Evolutionary conservation across 2,888 invertebrate species (phyloP).

Genomic region (Zootermopsis nevadensis): DNA sequence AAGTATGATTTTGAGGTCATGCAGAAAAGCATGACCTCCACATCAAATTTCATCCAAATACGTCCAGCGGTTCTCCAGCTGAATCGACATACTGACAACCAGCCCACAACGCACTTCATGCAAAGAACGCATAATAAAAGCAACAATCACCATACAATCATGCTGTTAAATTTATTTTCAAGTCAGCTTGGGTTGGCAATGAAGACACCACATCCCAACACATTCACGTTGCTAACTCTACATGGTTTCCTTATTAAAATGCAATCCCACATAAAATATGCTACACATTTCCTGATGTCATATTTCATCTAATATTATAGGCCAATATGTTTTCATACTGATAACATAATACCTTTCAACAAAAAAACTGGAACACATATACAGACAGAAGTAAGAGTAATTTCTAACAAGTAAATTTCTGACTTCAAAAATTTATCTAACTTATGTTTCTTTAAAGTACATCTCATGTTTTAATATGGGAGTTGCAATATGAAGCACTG

Average conservation of each 20-base stretch:
- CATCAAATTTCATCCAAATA: no score
- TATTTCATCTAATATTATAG: conserved; percentile 34
- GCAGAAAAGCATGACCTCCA: no score
- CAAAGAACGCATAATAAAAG: no score
- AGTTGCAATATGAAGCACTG: conserved; percentile 17
- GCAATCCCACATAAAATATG: conserved; percentile 11
- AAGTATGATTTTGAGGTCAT: no score
- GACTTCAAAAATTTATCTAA: conserved; percentile 24
- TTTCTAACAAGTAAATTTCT: conserved; percentile 14
- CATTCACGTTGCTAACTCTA: neutral
- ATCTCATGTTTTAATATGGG: neutral
- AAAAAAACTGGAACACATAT: conserved; percentile 30
- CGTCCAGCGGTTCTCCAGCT: no score
- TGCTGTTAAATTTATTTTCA: conserved; percentile 13
- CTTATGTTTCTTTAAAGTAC: neutral
- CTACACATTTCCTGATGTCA: conserved; percentile 35
- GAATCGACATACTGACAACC: no score
- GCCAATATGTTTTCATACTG: conserved; percentile 34
- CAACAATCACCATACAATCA: neutral
- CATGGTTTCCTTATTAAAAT: neutral
- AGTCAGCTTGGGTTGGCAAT: neutral
- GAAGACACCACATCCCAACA: neutral
- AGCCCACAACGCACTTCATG: no score
- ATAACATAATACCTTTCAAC: conserved; percentile 35
- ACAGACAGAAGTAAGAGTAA: conserved; percentile 27